Percentiles rank a stretch among this genome's conserved stretches.
phyloP scores from a whole-genome alignment of 2,888 invertebrate genomes.

The Andrena haemorrhoa region DNA sequence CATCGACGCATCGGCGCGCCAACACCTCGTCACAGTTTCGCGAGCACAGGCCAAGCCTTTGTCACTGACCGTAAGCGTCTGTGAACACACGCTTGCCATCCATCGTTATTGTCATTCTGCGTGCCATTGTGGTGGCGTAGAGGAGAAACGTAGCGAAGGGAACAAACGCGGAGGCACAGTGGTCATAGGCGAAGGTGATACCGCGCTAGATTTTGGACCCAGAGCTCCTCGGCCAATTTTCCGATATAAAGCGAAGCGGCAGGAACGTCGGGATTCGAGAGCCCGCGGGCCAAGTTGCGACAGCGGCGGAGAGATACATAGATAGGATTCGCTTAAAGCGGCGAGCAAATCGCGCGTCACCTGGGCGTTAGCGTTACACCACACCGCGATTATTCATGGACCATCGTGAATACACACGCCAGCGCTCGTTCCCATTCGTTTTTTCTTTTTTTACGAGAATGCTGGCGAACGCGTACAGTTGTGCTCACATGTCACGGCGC shows the following conservation, averaged over 20 bases:
- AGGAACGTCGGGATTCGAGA: too few species aligned
- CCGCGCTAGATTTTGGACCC: too few species aligned
- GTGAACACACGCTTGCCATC: slow-evolving; percentile 5
- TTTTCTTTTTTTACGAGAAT: slow-evolving; percentile 68
- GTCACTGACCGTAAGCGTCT: slow-evolving; percentile 4
- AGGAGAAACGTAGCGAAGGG: neutral
- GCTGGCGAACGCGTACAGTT: slow-evolving; percentile 63
- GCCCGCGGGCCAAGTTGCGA: too few species aligned
- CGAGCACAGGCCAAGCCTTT: slow-evolving; percentile 34
- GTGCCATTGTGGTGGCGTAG: neutral
- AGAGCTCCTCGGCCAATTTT: too few species aligned
- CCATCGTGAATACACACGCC: slow-evolving; percentile 37
- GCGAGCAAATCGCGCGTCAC: slow-evolving; percentile 4
- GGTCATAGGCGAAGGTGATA: too few species aligned
- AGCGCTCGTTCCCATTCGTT: slow-evolving; percentile 36
- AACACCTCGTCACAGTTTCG: slow-evolving; percentile 1
- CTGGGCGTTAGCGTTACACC: slow-evolving; percentile 36
- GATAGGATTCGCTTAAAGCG: too few species aligned
- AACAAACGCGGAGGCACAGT: too few species aligned
- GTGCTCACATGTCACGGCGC: slow-evolving; percentile 66
- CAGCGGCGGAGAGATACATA: too few species aligned
- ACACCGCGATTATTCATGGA: slow-evolving; percentile 40
- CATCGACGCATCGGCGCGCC: slow-evolving; percentile 22
- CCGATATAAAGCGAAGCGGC: too few species aligned
- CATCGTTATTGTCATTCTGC: neutral